phyloP scores from a whole-genome alignment of 35 echinoderm and acorn worm species.

The Heliocidaris tuberculata region DNA sequence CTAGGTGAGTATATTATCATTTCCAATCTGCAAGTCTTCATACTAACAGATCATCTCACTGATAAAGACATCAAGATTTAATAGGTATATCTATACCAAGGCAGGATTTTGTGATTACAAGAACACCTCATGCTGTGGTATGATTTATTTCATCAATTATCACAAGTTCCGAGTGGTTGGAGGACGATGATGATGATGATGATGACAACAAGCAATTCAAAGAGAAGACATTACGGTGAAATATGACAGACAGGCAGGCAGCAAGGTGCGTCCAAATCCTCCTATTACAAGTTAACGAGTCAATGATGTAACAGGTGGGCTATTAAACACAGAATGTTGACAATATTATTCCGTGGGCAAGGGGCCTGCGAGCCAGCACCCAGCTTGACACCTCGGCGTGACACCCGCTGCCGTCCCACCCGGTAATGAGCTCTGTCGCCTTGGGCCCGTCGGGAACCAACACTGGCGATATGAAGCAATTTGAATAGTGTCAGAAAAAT shows the following conservation, averaged over 20 bases:
- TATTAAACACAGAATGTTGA: not conserved
- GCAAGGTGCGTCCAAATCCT: not conserved
- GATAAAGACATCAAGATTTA: not conserved
- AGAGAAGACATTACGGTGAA: not conserved
- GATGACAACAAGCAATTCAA: not conserved
- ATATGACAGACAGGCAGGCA: not conserved
- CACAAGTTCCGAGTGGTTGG: not conserved
- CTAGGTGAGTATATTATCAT: not conserved
- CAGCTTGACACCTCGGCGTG: constrained; percentile 1
- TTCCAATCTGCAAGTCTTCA: not conserved
- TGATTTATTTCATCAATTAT: not conserved
- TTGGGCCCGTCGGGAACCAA: constrained; percentile 8
- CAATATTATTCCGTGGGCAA: not conserved
- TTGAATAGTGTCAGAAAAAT: not conserved
- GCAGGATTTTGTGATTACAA: not conserved
- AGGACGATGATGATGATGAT: not conserved
- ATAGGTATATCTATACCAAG: not conserved
- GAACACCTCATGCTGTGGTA: not conserved
- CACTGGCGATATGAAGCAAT: not conserved
- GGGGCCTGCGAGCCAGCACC: not conserved
- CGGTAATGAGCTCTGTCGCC: constrained; percentile 35
- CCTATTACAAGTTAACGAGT: constrained; percentile 11
- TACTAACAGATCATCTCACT: not conserved
- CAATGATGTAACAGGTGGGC: not conserved
- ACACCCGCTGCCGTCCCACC: not conserved